Evolutionary conservation across 2,888 invertebrate species (phyloP).

Genomic region (Microctonus aethiopoides): DNA sequence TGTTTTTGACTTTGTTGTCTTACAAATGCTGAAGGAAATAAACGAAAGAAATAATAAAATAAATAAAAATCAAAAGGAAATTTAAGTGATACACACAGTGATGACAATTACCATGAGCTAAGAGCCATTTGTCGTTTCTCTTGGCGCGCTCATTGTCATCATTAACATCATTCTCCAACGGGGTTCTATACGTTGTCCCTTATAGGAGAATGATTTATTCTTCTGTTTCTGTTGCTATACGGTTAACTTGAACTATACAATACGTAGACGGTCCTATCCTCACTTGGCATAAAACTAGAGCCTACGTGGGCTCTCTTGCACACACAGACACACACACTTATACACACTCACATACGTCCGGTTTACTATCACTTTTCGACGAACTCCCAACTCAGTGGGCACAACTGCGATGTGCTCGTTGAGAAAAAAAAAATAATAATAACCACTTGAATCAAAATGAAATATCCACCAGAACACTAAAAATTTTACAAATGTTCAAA

Average conservation of each 20-base stretch:
- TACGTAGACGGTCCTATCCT: background rate
- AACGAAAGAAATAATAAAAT: no score
- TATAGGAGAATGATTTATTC: conserved; percentile 40
- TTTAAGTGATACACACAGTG: conserved; percentile 30
- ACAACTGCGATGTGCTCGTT: background rate
- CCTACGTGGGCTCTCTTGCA: background rate
- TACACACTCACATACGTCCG: conserved; percentile 15
- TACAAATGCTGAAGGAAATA: conserved; percentile 1
- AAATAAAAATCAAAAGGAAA: conserved; percentile 20
- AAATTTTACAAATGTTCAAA: no score
- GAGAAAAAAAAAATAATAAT: conserved; percentile 3
- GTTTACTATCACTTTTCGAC: conserved; percentile 28
- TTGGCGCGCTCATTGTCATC: conserved; percentile 36
- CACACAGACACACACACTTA: background rate
- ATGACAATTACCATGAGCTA: conserved; percentile 41
- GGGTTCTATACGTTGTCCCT: conserved; percentile 24
- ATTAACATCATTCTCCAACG: conserved; percentile 32
- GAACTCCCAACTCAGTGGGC: background rate
- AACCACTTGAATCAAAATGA: background rate
- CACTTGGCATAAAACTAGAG: conserved; percentile 7
- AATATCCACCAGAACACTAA: background rate
- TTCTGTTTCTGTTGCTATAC: conserved; percentile 25
- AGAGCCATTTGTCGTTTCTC: conserved; percentile 39
- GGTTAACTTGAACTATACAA: conserved; percentile 2
- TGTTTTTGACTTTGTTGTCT: background rate